Percentiles rank a stretch among this genome's conserved stretches.
phyloP scores from a whole-genome alignment of 1,140 invertebrate species.

The Paramacrobiotus metropolitanus region DNA sequence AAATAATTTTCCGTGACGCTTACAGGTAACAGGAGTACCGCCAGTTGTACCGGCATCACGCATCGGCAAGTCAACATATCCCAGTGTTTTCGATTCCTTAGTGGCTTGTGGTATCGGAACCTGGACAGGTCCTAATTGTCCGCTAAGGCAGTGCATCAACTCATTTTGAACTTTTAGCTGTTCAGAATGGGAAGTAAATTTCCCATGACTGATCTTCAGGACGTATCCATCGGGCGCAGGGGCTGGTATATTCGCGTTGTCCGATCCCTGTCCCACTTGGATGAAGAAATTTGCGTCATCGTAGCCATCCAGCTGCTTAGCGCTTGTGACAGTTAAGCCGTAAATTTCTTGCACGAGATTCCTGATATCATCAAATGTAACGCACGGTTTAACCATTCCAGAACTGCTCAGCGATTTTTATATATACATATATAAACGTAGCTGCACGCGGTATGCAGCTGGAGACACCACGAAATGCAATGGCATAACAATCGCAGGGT shows the following conservation, averaged over 20 bases:
- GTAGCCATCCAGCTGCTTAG: background rate
- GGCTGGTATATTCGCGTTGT: background rate
- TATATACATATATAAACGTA: background rate
- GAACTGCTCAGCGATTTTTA: background rate
- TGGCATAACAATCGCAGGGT: background rate
- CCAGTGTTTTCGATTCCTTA: background rate
- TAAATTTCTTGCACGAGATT: background rate
- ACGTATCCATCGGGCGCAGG: background rate
- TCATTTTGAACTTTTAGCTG: background rate
- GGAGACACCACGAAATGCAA: background rate
- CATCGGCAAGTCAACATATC: background rate
- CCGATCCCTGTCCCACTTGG: background rate
- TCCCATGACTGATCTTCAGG: background rate
- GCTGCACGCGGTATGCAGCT: background rate
- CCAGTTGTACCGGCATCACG: too few relatives aligned
- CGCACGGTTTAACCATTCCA: too few relatives aligned
- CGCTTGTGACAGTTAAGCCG: background rate
- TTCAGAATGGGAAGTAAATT: background rate
- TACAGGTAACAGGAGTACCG: too few relatives aligned
- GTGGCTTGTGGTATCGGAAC: background rate
- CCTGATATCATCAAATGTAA: background rate
- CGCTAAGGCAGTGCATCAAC: background rate
- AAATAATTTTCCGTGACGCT: too few relatives aligned
- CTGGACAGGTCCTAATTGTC: background rate
- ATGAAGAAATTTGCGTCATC: background rate